These are phyloP conservation scores for Silurus glanis DNA, from an alignment of 2,113 vertebrate genomes.

Conservation along the genomic window DNA sequence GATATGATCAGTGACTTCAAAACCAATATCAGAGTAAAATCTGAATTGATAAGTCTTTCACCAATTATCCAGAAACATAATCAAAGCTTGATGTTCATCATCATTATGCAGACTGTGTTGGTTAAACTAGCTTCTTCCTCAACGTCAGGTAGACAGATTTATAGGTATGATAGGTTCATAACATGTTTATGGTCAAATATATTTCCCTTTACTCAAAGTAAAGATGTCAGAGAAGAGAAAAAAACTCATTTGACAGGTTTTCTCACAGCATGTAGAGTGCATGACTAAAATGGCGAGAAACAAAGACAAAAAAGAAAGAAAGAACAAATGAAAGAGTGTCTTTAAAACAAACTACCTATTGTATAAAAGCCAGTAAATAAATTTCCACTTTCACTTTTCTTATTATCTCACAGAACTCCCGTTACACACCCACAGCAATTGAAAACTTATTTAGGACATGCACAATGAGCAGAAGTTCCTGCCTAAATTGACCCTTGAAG, in stretches of 20 bases:
- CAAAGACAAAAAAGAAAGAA: not conserved
- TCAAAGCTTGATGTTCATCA: not conserved
- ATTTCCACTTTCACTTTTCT: not conserved
- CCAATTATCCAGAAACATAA: not conserved
- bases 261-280: not conserved
- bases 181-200: not conserved
- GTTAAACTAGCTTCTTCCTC: not conserved
- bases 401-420: not conserved
- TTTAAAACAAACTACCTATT: not conserved
- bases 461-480: not conserved
- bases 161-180: too few relatives aligned
- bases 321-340: not conserved
- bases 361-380: not conserved
- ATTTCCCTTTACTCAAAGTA: not conserved
- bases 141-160: not conserved
- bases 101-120: not conserved
- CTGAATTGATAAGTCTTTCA: not conserved
- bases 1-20: not conserved
- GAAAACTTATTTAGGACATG: not conserved
- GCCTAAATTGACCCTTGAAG: constrained; percentile 7
- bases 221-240: not conserved
- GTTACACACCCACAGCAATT: not conserved
- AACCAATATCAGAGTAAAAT: not conserved
- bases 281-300: not conserved
- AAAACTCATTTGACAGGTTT: not conserved